Percentiles rank a stretch among this genome's conserved stretches.
These are phyloP conservation scores for Cyprinodon tularosa DNA, from an alignment of 2,113 vertebrate genomes.

Conservation along the genomic window DNA sequence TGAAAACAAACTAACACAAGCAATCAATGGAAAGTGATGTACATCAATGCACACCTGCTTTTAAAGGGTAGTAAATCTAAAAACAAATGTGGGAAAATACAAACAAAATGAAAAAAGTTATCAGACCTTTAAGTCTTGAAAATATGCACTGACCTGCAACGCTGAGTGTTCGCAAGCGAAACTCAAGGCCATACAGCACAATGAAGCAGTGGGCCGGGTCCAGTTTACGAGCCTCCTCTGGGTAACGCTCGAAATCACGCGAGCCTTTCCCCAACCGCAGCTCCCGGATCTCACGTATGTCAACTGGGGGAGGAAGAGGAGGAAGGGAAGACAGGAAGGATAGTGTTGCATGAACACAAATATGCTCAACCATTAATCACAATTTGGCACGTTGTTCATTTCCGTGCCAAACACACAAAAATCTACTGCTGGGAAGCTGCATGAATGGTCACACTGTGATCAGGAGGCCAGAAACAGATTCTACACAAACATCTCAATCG, in stretches of 20 bases:
- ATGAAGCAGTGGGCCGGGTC: conserved; percentile 86
- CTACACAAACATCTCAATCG: conserved; percentile 42
- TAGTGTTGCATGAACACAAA: conserved; percentile 64
- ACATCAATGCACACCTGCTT: neutral
- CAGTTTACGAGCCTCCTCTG: conserved; percentile 85
- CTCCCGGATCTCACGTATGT: conserved; percentile 88
- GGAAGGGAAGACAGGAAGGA: conserved; percentile 48
- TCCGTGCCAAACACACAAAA: conserved; percentile 49
- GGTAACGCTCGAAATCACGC: conserved; percentile 88
- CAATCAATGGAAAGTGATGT: neutral
- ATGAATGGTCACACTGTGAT: conserved; percentile 29
- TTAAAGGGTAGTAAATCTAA: neutral
- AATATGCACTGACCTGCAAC: conserved; percentile 78
- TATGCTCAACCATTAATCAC: conserved; percentile 65
- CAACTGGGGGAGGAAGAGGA: conserved; percentile 73
- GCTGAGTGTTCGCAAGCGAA: conserved; percentile 85
- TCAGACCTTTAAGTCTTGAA: neutral
- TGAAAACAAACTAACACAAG: neutral
- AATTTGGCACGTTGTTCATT: conserved; percentile 44
- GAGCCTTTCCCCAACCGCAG: conserved; percentile 87
- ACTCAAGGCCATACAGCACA: conserved; percentile 86
- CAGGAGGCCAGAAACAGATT: conserved; percentile 12
- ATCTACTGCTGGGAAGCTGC: conserved; percentile 33
- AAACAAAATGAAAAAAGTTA: neutral
- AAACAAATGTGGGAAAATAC: neutral